Percentiles rank a stretch among this genome's conserved stretches.
These are phyloP conservation scores for Desmodus rotundus DNA, from an alignment of 2,113 vertebrate genomes.

Conservation along the genomic window DNA sequence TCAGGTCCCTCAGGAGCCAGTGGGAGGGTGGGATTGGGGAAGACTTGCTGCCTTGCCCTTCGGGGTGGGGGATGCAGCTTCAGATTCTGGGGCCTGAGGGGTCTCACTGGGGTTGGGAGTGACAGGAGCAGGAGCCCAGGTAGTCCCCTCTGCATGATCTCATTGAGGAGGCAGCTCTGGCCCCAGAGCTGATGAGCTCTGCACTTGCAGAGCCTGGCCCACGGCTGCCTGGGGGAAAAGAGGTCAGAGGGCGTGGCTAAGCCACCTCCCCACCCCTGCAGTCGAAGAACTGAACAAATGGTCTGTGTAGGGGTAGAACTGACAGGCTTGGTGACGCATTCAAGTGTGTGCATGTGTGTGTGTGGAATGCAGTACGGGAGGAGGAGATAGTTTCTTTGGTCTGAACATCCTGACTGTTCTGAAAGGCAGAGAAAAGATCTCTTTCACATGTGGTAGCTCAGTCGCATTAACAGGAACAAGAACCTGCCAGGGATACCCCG, in stretches of 20 bases:
- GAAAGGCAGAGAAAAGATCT: not conserved
- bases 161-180: not conserved
- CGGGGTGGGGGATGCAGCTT: not conserved
- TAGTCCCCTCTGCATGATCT: accelerated
- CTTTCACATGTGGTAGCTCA: not conserved
- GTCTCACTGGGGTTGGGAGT: not conserved
- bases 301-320: not conserved
- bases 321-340: not conserved
- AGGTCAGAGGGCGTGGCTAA: not conserved
- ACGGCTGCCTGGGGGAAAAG: too few species aligned
- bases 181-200: not conserved
- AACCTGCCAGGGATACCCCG: not conserved
- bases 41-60: not conserved
- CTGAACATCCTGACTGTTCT: not conserved
- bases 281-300: not conserved
- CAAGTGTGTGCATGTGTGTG: too few species aligned
- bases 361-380: not conserved
- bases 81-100: not conserved
- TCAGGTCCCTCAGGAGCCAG: not conserved
- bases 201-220: not conserved
- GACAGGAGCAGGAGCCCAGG: not conserved
- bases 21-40: not conserved
- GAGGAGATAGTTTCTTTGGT: not conserved
- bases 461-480: not conserved
- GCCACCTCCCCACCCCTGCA: not conserved